Conservation (phyloP, 2,113 vertebrate genomes). For the Grantiella picta region DNA sequence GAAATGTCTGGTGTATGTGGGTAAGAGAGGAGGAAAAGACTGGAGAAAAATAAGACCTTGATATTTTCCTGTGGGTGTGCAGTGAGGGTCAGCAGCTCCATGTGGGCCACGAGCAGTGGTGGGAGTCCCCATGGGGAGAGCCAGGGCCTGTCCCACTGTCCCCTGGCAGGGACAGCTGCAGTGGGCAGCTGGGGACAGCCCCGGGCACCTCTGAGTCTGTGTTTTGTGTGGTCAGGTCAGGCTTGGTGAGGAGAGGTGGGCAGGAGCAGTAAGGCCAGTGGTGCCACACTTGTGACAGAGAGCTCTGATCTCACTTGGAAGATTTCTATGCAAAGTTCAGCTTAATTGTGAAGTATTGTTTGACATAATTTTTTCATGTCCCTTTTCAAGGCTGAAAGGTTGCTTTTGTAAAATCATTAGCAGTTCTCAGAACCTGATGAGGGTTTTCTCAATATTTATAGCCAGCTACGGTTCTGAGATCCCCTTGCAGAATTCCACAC, state of each 20-base stretch:
- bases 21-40: background rate
- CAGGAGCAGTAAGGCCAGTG: background rate
- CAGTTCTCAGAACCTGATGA: background rate
- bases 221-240: background rate
- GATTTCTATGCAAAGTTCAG: fast-evolving
- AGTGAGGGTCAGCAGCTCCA: fast-evolving
- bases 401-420: background rate
- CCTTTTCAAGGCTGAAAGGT: background rate
- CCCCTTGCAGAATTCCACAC: background rate
- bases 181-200: background rate
- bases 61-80: background rate
- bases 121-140: background rate
- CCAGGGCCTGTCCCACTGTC: fast-evolving
- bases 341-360: background rate
- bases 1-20: background rate
- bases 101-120: fast-evolving
- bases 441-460: fast-evolving
- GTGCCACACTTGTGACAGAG: background rate
- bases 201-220: background rate
- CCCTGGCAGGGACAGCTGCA: background rate
- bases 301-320: background rate
- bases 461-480: background rate
- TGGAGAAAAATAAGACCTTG: background rate
- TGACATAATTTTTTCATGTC: background rate
- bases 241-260: background rate